These are phyloP conservation scores for Brachyistius frenatus DNA, from an alignment of 2,113 vertebrate genomes.

Conservation along the genomic window DNA sequence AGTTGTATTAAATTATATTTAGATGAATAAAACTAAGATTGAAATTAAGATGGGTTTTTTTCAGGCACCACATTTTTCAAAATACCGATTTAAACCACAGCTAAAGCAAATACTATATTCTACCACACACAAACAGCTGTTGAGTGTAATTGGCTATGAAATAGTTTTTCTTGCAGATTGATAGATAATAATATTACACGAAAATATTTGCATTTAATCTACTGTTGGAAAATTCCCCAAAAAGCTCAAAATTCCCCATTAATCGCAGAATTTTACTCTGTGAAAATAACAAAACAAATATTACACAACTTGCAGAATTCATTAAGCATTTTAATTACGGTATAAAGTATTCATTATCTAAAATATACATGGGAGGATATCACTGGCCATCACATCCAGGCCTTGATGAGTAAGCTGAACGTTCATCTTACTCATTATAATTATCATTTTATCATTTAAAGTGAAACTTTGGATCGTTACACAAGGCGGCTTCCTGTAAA, in stretches of 20 bases:
- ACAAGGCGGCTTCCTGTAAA: constrained; percentile 3
- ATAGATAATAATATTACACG: neutral
- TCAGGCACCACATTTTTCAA: neutral
- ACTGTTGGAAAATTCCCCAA: neutral
- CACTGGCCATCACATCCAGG: neutral
- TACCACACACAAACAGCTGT: constrained; percentile 7
- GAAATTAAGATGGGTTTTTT: neutral
- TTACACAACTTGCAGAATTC: neutral
- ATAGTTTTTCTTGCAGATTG: neutral
- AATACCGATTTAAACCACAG: constrained; percentile 5
- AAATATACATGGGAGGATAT: constrained; percentile 47
- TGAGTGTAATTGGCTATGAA: constrained; percentile 12
- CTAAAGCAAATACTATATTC: constrained; percentile 6
- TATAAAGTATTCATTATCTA: constrained; percentile 17
- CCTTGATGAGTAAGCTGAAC: constrained; percentile 20
- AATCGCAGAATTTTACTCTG: too few species aligned
- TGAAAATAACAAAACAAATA: neutral
- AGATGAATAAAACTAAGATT: neutral
- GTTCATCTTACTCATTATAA: too few species aligned
- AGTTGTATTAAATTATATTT: constrained; percentile 5
- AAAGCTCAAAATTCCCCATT: neutral
- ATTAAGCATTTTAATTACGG: neutral
- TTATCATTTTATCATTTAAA: constrained; percentile 23
- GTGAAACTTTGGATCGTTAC: constrained; percentile 12
- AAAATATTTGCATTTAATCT: constrained; percentile 11